These are phyloP conservation scores for Argyra leucocephala DNA, from an alignment of 2,888 invertebrate genomes.

Conservation along the genomic window DNA sequence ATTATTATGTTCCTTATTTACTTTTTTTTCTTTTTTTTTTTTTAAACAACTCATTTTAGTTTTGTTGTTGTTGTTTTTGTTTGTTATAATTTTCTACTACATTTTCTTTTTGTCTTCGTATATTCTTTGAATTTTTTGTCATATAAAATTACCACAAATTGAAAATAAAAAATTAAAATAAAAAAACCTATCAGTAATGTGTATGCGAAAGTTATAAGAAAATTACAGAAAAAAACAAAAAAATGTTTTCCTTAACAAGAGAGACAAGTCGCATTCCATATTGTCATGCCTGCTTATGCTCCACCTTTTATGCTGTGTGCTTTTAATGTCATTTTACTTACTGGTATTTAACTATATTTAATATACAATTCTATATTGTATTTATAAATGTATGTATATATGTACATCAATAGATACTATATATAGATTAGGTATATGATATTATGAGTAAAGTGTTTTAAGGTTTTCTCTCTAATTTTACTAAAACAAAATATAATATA, in stretches of 20 bases:
- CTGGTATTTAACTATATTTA: not conserved
- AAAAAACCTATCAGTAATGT: not conserved
- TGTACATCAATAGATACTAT: no score
- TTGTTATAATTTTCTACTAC: not conserved
- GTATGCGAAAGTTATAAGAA: no score
- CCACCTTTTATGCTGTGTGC: not conserved
- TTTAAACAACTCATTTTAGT: not conserved
- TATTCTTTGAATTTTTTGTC: not conserved
- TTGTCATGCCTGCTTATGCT: constrained; percentile 8
- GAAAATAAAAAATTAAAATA: not conserved
- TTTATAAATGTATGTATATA: no score
- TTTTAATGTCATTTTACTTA: not conserved
- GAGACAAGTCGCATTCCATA: not conserved
- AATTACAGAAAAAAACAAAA: no score
- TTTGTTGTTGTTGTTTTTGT: not conserved
- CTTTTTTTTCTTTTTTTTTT: not conserved
- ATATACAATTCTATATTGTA: no score
- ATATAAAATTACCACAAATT: not conserved
- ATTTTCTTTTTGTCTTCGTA: not conserved
- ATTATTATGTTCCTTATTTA: not conserved
- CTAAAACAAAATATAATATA: no score
- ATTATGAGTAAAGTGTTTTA: no score
- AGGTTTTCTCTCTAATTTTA: no score
- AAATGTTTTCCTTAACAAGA: not conserved
- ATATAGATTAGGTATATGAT: no score